Base-by-base conservation (phyloP, 1,140 invertebrate species). In the Drosophila rufa region DNA sequence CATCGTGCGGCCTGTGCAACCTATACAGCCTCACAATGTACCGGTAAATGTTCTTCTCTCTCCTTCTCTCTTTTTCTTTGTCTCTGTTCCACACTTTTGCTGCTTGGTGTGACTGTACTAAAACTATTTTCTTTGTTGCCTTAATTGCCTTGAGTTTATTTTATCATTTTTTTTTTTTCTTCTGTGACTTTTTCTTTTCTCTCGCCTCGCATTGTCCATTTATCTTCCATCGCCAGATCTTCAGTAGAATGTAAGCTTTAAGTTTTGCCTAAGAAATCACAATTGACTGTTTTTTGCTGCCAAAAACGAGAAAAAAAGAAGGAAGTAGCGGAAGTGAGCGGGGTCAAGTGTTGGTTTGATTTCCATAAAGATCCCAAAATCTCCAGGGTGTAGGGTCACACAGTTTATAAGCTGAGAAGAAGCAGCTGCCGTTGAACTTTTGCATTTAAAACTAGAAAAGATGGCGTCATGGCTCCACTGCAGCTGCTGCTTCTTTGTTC, bases 21-120 rank as follows among this genome's bases (percentile, higher is more conserved):
- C 68, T 90, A 62, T 90, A 90, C 86, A 79, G 86, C 73, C 85
- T 90, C 81, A 90, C 86, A 69, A 90, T 90, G 85, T 90, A 90
- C 85, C 85, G 85, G 85, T 90, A 90, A 90, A 82, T 90, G 81
- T 82, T 81, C 33, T 66, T 55, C 66, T 70, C 45, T 65, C 53
- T 74, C 19, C 65, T 19, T 53, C 9, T 57, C 17, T 70, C 53
- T 59, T 42, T 71, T 22, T 47, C 27, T 64, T 53, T 76, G 27
- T 74, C 30, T 70, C 19, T 57, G 42, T 62, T 48, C 25, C 12
- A 46, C 60, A 65, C 42, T 73, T 57, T 36, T 73, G 58, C 38
- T 73, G 69, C 69, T 74, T 73, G 51, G 58, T 61, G 43, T 61
- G 36, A 69, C 38, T 75, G 59, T 75, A 46, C 45, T 51, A 56